A percentile compares a stretch with the other conserved stretches of the same genome.
phyloP scores from a whole-genome alignment of 2,113 vertebrate species.

The crab-eating macaque (Macaca fascicularis) region DNA sequence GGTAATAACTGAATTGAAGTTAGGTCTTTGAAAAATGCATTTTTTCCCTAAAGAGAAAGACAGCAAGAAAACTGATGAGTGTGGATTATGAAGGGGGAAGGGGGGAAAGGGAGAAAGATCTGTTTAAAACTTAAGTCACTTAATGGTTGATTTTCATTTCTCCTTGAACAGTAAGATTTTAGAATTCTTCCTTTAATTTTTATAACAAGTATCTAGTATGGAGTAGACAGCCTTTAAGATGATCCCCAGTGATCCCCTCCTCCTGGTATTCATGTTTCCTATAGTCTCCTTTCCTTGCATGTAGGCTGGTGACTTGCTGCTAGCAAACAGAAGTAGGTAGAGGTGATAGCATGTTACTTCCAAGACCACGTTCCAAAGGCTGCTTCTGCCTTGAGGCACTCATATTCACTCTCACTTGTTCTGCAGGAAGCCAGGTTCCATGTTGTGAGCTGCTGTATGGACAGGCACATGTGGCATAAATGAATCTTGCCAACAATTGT shows the following conservation, averaged over 20 bases:
- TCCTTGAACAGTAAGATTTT: background rate
- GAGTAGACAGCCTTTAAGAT: background rate
- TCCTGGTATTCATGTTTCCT: too few species aligned
- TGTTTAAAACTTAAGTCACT: background rate
- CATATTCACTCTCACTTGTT: fast-evolving
- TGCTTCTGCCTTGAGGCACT: background rate
- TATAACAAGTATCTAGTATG: background rate
- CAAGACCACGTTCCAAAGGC: background rate
- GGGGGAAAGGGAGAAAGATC: background rate
- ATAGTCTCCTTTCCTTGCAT: too few species aligned
- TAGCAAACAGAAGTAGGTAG: background rate
- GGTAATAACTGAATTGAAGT: conserved; percentile 96
- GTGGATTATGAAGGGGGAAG: background rate
- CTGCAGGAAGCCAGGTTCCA: background rate
- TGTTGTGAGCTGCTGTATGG: too few species aligned
- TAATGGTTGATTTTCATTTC: background rate
- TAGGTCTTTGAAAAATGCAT: conserved; percentile 97
- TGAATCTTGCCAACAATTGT: background rate
- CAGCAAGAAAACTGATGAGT: conserved; percentile 19
- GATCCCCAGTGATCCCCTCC: too few species aligned
- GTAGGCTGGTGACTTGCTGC: background rate
- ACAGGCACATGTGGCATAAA: background rate
- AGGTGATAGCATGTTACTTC: background rate
- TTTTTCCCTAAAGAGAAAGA: conserved; percentile 91
- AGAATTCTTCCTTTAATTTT: background rate